phyloP scores from a whole-genome alignment of 92 coral and sea anemone species.

The Pocillopora meandrina region DNA sequence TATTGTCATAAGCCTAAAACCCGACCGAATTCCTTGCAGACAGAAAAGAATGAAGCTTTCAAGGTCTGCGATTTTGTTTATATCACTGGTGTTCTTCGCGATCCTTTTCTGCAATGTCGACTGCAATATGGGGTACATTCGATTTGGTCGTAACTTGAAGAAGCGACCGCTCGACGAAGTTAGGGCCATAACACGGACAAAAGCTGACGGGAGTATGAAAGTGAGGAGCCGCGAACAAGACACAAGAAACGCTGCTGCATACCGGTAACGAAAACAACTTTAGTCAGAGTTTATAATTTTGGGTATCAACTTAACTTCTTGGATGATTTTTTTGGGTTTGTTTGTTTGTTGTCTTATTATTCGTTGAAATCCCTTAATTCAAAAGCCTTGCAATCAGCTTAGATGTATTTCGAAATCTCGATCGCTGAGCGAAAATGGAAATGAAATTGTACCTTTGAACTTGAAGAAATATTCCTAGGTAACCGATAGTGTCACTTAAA shows the following conservation, averaged over 20 bases:
- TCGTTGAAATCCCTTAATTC: neutral
- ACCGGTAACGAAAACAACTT: neutral
- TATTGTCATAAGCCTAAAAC: neutral
- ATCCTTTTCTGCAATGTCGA: neutral
- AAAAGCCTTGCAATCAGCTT: no score
- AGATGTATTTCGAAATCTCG: no score
- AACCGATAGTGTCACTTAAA: no score
- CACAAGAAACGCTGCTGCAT: neutral
- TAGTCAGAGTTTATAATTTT: neutral
- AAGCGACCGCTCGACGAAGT: no score
- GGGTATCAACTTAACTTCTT: neutral
- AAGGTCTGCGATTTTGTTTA: neutral
- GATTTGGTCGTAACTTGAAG: constrained; percentile 8
- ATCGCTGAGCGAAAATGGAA: no score
- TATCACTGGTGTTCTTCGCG: neutral
- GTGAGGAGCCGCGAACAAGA: neutral
- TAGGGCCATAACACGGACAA: neutral
- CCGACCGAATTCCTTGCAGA: constrained; percentile 5
- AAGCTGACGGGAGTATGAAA: neutral
- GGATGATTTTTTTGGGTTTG: no score
- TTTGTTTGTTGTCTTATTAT: neutral
- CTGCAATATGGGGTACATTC: neutral
- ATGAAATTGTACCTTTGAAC: no score
- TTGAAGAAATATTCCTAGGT: no score
- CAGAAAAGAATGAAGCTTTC: constrained; percentile 2